Base-by-base conservation (phyloP, 2,888 invertebrate species). In the Leptinotarsa tumamoca region DNA sequence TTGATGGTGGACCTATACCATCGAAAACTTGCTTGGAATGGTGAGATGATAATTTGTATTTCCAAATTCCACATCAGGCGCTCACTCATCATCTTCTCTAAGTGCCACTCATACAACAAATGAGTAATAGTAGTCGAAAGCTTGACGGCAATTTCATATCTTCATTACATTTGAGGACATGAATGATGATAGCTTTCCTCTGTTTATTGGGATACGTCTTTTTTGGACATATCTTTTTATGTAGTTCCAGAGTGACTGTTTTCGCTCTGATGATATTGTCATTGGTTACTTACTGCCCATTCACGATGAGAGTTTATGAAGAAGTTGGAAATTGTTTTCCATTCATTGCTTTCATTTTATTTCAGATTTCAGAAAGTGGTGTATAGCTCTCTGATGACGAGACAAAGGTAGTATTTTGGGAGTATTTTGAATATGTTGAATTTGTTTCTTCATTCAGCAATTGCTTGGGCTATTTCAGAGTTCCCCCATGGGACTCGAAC, bases 31-130 rank as follows among this genome's bases (percentile, higher is more conserved):
- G 54, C 52, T 49, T 79, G 76, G 33, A 63, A 49, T 15, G 13
- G 3, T 1, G 68, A 27, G 18, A 72, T 23, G 1, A 71, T 15
- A 10, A 14, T 50, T 17, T 76, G 68, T 13, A 14, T 49, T 71
- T 78, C 75, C 4, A 75, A 52, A 10, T 33, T 63, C 67, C 75
- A 75, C 15, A 63, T 18, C 2, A 78, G 66, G 17, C 67, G 51
- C 7, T 63, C 18, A 33, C 68, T 76, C 1, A 78, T 66, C 63
- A 78, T 77, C n/a, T 54, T 74, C 33, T 77, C 77, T 4, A 79
- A 52, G 1, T 69, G 7, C 76, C 78, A 4, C 73, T 56, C 10
- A 76, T 50, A 21, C 76, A 78, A 49, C 73, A 69, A 1, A 69
- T 76, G 3, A 78, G 54, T 17, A 21, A 56, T 21, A 76, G 73